phyloP scores from a whole-genome alignment of 2,888 invertebrate species.

The Drosophila prolongata region DNA sequence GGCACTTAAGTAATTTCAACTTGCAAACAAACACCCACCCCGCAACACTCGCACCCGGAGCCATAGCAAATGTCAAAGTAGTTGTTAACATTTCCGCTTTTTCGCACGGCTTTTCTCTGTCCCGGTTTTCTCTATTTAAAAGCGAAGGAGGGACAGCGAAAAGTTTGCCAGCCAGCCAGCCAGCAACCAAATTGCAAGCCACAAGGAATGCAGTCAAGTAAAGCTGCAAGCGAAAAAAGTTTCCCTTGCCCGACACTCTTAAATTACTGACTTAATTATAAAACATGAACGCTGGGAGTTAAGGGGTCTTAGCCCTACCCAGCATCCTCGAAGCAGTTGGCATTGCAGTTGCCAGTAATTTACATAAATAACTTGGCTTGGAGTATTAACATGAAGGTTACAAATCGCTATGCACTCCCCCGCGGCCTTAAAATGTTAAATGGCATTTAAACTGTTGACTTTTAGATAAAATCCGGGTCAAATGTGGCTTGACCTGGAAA shows the following conservation, averaged over 20 bases:
- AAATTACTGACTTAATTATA: constrained; percentile 79
- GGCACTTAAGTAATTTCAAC: constrained; percentile 73
- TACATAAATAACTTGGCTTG: constrained; percentile 70
- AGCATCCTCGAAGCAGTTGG: constrained; percentile 26
- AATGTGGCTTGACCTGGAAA: constrained; percentile 40
- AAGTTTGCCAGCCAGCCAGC: constrained; percentile 56
- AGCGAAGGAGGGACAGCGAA: constrained; percentile 47
- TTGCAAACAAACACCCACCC: constrained; percentile 57
- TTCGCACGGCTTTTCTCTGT: constrained; percentile 46
- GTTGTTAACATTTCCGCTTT: constrained; percentile 77
- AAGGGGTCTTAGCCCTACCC: constrained; percentile 18
- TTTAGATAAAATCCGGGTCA: constrained; percentile 51
- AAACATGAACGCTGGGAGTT: constrained; percentile 68
- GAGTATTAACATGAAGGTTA: constrained; percentile 73
- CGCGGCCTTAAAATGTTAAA: constrained; percentile 66
- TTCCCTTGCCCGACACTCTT: constrained; percentile 65
- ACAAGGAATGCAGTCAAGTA: constrained; percentile 65
- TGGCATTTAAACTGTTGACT: constrained; percentile 68
- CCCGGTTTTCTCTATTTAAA: constrained; percentile 7
- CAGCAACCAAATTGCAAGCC: constrained; percentile 65
- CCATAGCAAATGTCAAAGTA: constrained; percentile 74
- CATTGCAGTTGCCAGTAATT: constrained; percentile 60
- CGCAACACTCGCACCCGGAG: constrained; percentile 18
- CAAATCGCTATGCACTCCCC: constrained; percentile 54
- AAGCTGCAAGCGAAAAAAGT: constrained; percentile 63